Percentiles rank a stretch among this genome's conserved stretches.
Evolutionary conservation across 2,888 invertebrate genomes (phyloP).

Genomic region (Eristalis tenax): DNA sequence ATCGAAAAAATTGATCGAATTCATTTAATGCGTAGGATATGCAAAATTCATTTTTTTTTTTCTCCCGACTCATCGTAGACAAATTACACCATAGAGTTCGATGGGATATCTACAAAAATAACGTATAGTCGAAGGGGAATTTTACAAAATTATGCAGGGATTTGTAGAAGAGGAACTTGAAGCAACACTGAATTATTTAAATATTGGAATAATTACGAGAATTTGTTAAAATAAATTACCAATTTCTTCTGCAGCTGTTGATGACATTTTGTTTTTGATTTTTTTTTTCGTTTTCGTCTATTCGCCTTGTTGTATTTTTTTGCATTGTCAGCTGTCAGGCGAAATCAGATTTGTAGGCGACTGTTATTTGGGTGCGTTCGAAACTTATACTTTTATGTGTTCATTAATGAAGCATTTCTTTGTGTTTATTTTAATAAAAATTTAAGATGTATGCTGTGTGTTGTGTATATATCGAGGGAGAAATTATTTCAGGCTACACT

Average conservation of each 20-base stretch:
- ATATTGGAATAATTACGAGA: not conserved
- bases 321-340: slow-evolving; percentile 37
- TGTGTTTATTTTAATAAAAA: not conserved
- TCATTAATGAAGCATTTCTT: not conserved
- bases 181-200: not conserved
- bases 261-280: slow-evolving; percentile 78
- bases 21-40: not conserved
- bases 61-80: slow-evolving; percentile 40
- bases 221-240: slow-evolving; percentile 75
- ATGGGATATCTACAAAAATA: not conserved
- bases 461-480: no score
- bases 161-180: not conserved
- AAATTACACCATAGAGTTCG: not conserved
- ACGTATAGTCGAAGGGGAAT: not conserved
- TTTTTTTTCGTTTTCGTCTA: slow-evolving; percentile 44
- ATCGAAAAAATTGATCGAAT: not conserved
- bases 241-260: slow-evolving; percentile 79
- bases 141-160: not conserved
- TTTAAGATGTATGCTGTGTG: no score
- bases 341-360: slow-evolving; percentile 29
- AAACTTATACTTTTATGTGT: not conserved
- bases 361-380: slow-evolving; percentile 25
- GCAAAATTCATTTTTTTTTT: not conserved
- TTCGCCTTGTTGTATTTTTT: slow-evolving; percentile 17
- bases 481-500: no score